Evolutionary conservation across 2,113 vertebrate genomes (phyloP).

Genomic region (Morone chrysops): DNA sequence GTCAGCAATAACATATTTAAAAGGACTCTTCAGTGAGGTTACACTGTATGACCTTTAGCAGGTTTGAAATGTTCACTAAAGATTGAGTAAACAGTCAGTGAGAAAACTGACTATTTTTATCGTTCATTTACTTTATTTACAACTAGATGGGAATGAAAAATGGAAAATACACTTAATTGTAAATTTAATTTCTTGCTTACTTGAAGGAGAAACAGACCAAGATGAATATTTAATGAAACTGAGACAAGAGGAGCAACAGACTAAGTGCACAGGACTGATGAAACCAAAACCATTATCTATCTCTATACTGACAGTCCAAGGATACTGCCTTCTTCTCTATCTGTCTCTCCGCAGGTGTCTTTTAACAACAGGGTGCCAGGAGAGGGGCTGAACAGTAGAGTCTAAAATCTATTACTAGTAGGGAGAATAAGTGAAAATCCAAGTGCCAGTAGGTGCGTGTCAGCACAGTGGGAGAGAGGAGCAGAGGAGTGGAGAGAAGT

Average conservation of each 20-base stretch:
- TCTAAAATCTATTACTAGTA: conserved; percentile 76
- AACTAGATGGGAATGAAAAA: background rate
- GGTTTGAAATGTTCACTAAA: background rate
- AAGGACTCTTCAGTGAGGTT: background rate
- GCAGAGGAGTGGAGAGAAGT: conserved; percentile 26
- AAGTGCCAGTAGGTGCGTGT: conserved; percentile 75
- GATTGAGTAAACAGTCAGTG: background rate
- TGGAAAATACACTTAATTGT: background rate
- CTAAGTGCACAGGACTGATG: conserved; percentile 18
- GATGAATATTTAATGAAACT: conserved; percentile 23
- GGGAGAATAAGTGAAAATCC: conserved; percentile 79
- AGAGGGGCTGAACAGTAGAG: conserved; percentile 67
- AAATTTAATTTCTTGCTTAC: background rate
- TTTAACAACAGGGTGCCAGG: conserved; percentile 63
- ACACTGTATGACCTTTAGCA: background rate
- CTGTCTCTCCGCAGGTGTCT: conserved; percentile 73
- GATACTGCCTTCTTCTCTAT: conserved; percentile 42
- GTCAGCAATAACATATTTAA: background rate
- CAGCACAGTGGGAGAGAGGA: conserved; percentile 66
- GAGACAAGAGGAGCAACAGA: conserved; percentile 27
- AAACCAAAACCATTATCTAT: conserved; percentile 48
- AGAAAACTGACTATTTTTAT: background rate
- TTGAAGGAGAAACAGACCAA: conserved; percentile 1
- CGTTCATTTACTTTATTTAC: background rate
- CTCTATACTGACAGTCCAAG: conserved; percentile 43